Evolutionary conservation across 2,888 invertebrate genomes (phyloP).

Genomic region (Aphodius granarius): DNA sequence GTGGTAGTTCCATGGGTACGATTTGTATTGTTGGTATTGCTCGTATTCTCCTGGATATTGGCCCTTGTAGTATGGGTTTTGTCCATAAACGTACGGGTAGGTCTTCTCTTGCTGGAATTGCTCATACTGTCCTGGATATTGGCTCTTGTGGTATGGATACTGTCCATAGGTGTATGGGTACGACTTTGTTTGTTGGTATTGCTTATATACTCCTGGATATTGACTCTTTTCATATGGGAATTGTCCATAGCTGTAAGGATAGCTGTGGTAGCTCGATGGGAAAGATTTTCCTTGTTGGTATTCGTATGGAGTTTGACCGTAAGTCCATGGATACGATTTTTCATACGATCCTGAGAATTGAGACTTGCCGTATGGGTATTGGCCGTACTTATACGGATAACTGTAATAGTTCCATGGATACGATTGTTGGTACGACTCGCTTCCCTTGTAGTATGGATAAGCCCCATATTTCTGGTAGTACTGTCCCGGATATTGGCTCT

Average conservation of each 20-base stretch:
- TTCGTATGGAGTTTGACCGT: background rate
- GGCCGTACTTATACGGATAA: background rate
- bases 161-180: too few relatives aligned
- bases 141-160: background rate
- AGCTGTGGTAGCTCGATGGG: background rate
- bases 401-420: too few relatives aligned
- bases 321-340: background rate
- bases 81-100: background rate
- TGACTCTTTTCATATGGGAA: background rate
- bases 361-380: slow-evolving; percentile 1
- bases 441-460: background rate
- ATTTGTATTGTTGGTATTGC: background rate
- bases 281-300: background rate
- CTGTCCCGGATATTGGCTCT: background rate
- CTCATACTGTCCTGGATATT: background rate
- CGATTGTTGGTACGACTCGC: background rate
- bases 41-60: background rate
- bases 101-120: background rate
- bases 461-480: background rate
- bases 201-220: background rate
- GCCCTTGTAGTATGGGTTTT: background rate
- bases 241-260: background rate
- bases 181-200: too few relatives aligned
- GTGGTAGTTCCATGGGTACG: background rate
- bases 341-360: background rate